A percentile compares a stretch with the other conserved stretches of the same genome.
These are phyloP conservation scores for Saimiri boliviensis DNA, from an alignment of 2,113 vertebrate species.

Conservation along the genomic window DNA sequence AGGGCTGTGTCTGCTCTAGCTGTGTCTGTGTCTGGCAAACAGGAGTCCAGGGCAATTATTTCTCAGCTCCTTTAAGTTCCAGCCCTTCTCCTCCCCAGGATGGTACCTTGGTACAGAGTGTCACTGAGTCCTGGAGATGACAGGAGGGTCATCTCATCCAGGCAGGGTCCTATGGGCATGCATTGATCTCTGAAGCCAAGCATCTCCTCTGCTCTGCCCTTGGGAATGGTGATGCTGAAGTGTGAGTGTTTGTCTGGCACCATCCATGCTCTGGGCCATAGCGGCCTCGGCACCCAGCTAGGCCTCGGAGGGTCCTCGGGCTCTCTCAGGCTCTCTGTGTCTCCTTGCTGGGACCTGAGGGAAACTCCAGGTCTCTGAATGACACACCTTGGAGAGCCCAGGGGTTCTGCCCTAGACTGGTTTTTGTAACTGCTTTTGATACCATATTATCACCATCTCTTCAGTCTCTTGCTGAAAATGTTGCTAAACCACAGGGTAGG, in stretches of 20 bases:
- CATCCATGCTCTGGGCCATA: not conserved
- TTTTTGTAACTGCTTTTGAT: not conserved
- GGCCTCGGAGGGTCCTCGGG: not conserved
- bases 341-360: not conserved
- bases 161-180: not conserved
- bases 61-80: not conserved
- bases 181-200: not conserved
- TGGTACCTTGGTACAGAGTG: no score
- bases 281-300: not conserved
- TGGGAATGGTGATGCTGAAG: not conserved
- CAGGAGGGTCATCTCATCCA: not conserved
- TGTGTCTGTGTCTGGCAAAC: not conserved
- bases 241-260: not conserved
- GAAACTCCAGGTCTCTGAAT: no score
- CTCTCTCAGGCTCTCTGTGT: not conserved
- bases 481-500: not conserved
- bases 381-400: not conserved
- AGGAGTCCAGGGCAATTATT: not conserved
- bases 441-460: fast-evolving
- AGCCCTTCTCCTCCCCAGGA: not conserved
- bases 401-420: not conserved
- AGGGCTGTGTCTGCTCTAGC: no score
- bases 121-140: not conserved
- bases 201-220: not conserved
- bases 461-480: not conserved